Conservation (phyloP, 2,888 invertebrate genomes). For the Sesia bembeciformis region DNA sequence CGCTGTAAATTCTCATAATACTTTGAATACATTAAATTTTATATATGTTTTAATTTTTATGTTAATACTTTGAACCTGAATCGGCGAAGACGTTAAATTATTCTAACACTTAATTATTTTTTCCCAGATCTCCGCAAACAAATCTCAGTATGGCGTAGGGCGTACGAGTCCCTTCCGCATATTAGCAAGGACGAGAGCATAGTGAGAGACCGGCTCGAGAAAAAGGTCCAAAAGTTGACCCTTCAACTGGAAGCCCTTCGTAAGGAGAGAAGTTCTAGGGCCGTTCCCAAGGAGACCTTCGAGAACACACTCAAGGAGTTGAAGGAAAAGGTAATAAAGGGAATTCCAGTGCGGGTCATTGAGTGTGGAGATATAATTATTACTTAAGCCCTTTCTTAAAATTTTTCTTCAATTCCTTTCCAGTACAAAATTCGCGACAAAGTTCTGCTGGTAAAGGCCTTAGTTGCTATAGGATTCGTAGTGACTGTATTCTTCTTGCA, state of each 20-base stretch:
- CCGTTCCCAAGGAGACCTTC: slow-evolving; percentile 71
- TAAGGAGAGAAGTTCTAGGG: slow-evolving; percentile 50
- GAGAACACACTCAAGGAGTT: slow-evolving; percentile 81
- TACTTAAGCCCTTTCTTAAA: not conserved
- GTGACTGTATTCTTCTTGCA: slow-evolving; percentile 88
- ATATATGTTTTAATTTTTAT: not conserved
- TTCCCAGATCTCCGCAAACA: slow-evolving; percentile 83
- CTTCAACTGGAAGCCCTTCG: slow-evolving; percentile 74
- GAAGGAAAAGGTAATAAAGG: slow-evolving; percentile 70
- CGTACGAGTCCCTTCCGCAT: slow-evolving; percentile 83
- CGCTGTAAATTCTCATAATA: too few relatives aligned
- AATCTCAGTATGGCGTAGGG: slow-evolving; percentile 88
- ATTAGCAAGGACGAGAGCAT: slow-evolving; percentile 88
- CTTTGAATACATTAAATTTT: too few relatives aligned
- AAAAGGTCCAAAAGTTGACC: slow-evolving; percentile 80
- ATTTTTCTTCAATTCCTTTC: slow-evolving; percentile 18
- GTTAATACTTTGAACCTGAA: not conserved
- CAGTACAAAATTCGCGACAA: slow-evolving; percentile 89
- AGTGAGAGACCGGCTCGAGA: slow-evolving; percentile 82
- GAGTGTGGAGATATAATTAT: not conserved
- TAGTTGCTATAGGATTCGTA: slow-evolving; percentile 80
- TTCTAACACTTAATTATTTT: too few relatives aligned
- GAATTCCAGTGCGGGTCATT: not conserved
- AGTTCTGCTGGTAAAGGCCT: slow-evolving; percentile 82
- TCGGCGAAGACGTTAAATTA: not conserved